Percentiles rank a stretch among this genome's conserved stretches.
Conservation (phyloP, 2,888 invertebrate species). For the Cephus nigrinus region DNA sequence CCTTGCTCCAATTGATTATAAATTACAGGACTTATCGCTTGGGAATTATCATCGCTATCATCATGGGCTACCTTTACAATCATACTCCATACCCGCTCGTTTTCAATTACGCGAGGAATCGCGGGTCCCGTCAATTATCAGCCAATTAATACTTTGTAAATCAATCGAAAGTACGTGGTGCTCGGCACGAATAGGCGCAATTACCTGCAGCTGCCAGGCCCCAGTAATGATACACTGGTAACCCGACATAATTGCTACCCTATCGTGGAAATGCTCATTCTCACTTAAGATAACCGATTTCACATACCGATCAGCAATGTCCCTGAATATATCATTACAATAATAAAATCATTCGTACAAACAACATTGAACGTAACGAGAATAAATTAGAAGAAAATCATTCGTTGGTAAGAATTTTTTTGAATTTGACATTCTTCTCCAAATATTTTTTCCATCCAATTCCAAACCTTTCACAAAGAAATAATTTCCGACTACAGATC, state of each 20-base stretch:
- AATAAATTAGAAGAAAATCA: neutral
- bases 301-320: slow-evolving; percentile 12
- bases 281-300: slow-evolving; percentile 49
- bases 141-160: slow-evolving; percentile 51
- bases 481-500: neutral
- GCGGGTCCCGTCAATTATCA: slow-evolving; percentile 8
- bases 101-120: slow-evolving; percentile 1
- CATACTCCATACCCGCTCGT: neutral
- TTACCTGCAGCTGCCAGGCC: slow-evolving; percentile 32
- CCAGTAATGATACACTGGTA: slow-evolving; percentile 47
- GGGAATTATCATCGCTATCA: neutral
- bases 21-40: neutral
- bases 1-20: neutral
- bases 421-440: neutral
- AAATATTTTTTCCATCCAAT: slow-evolving; percentile 6
- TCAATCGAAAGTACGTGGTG: slow-evolving; percentile 29
- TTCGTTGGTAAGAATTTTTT: neutral
- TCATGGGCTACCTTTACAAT: neutral
- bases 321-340: neutral
- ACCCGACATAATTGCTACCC: slow-evolving; percentile 44
- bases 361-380: neutral
- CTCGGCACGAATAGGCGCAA: slow-evolving; percentile 16
- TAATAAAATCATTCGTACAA: neutral
- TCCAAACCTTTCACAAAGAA: neutral
- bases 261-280: slow-evolving; percentile 46